A percentile compares a stretch with the other conserved stretches of the same genome.
Conservation (phyloP, 2,113 vertebrate species). For the Lanius collurio region DNA sequence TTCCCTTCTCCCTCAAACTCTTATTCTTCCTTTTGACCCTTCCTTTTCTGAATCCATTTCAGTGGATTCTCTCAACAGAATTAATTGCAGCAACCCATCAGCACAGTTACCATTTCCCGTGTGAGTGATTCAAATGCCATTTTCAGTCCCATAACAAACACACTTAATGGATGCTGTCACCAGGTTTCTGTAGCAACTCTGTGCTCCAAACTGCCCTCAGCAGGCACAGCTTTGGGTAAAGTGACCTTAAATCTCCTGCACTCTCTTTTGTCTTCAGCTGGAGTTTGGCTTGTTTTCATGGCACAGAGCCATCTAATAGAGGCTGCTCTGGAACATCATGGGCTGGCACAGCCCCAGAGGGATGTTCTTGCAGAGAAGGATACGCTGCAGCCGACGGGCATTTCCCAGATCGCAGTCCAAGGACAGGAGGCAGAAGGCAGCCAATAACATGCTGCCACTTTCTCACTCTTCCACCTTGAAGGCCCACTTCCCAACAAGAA, state of each 20-base stretch:
- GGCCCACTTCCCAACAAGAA: background rate
- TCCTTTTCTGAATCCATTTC: background rate
- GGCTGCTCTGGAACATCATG: background rate
- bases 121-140: background rate
- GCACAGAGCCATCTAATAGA: background rate
- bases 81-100: background rate
- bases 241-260: background rate
- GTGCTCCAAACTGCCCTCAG: background rate
- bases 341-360: constrained; percentile 4
- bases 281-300: background rate
- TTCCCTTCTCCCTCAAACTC: background rate
- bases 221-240: background rate
- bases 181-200: background rate
- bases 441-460: background rate
- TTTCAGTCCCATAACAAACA: background rate
- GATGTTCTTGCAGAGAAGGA: background rate
- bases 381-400: background rate
- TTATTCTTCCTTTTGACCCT: background rate
- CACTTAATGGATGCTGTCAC: background rate
- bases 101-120: background rate
- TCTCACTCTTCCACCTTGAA: background rate
- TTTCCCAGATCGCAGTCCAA: background rate
- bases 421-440: background rate
- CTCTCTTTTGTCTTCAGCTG: background rate
- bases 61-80: background rate